Base-by-base conservation (phyloP, 1,140 invertebrate species). In the Nilaparvata lugens region DNA sequence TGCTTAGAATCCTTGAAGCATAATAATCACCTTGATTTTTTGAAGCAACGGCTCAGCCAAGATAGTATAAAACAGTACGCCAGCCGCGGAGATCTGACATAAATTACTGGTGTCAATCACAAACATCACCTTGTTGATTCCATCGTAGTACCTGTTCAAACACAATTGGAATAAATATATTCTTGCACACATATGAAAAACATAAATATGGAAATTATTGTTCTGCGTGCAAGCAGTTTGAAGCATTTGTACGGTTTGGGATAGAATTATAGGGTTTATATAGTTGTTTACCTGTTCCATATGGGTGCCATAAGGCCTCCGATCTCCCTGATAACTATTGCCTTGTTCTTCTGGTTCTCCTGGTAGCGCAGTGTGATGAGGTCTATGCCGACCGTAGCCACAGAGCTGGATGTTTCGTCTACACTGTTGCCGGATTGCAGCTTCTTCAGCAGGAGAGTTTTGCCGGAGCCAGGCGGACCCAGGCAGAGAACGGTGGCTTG, bases 31-130 rank as follows among this genome's bases (percentile, higher is more conserved):
- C 74, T 84, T 85, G 2, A 80, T 77, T 62, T 77, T 78, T 62
- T 77, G 78, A 14, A 88, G 68, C 52, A 75, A 72, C 0, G 87
- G 86, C 64, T 89, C 80, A 2, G 85, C 81, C n/a, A 90, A 67
- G 16, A 88, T 74, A 0, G 86, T 84, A 66, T 88, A 89, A 0
- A 90, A 71, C 43, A 89, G 75, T 2, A 89, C 83, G 16, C 85
- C 85, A 38, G 87, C 85, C n/a, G 84, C 85, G 13, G 86, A 87
- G 66, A 89, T 89, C 74, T 89, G 87, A 65, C 87, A 89, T 48
- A 89, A 75, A 74, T 90, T 89, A 4, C 86, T 88, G 0, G 85
- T 81, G 68, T 90, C 87, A 9, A 90, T 81, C 1, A 89, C 86
- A 62, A 84, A 89, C 61, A 91, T 83, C 1, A 89, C 78, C 70